phyloP scores from a whole-genome alignment of 2,888 invertebrate genomes.

The Leptogaster cylindrica region DNA sequence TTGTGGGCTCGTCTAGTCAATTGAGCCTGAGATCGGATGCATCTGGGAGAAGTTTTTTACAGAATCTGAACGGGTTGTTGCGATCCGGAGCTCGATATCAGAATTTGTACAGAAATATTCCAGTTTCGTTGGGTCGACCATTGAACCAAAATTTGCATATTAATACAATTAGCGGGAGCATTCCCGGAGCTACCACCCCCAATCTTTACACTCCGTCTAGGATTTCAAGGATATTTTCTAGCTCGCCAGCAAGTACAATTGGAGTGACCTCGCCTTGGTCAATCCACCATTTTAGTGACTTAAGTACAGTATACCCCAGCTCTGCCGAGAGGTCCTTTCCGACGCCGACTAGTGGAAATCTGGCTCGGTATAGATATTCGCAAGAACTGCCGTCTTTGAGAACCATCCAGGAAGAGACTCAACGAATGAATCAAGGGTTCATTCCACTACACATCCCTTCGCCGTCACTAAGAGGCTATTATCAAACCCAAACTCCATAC shows the following conservation, averaged over 20 bases:
- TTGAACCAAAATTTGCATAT: slow-evolving; percentile 56
- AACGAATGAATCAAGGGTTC: slow-evolving; percentile 64
- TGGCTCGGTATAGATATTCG: slow-evolving; percentile 66
- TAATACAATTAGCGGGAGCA: slow-evolving; percentile 57
- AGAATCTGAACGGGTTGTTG: slow-evolving; percentile 57
- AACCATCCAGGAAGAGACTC: slow-evolving; percentile 75
- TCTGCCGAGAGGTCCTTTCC: slow-evolving; percentile 81
- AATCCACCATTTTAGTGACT: slow-evolving; percentile 78
- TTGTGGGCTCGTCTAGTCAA: slow-evolving; percentile 72
- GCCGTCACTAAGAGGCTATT: slow-evolving; percentile 65
- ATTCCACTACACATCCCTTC: slow-evolving; percentile 71
- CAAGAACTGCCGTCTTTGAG: slow-evolving; percentile 75
- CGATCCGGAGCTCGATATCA: slow-evolving; percentile 57
- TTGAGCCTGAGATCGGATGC: slow-evolving; percentile 72
- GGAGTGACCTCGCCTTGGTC: slow-evolving; percentile 69
- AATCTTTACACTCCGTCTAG: slow-evolving; percentile 61
- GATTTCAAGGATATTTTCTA: slow-evolving; percentile 67
- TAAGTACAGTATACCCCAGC: slow-evolving; percentile 84
- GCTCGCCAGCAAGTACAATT: slow-evolving; percentile 71
- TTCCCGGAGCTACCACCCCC: slow-evolving; percentile 50
- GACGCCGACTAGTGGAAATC: slow-evolving; percentile 70
- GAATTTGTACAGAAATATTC: slow-evolving; percentile 55
- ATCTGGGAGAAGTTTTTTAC: slow-evolving; percentile 66
- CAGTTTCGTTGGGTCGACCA: slow-evolving; percentile 57
- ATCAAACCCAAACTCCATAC: slow-evolving; percentile 57